Evolutionary conservation across 2,797 vertebrate genomes (phyloP).

Genomic region (Decapterus maruadsi): DNA sequence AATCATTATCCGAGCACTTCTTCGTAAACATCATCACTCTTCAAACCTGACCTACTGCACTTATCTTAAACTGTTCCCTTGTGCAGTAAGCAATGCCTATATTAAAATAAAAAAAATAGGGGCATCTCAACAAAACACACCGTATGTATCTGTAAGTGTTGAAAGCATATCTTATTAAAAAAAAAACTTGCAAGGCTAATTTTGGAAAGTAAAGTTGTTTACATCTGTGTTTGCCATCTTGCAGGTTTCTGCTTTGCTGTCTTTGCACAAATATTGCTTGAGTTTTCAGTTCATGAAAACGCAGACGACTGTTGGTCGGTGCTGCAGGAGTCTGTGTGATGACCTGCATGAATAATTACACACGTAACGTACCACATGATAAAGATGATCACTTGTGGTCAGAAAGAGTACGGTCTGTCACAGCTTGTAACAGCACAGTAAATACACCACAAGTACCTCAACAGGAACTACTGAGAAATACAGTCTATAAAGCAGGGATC

Average conservation of each 20-base stretch:
- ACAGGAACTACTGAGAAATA: not conserved
- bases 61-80: not conserved
- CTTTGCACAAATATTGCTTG: not conserved
- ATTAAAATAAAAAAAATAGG: not conserved
- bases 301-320: not conserved
- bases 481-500: not conserved
- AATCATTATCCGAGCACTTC: not conserved
- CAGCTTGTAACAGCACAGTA: constrained; percentile 1
- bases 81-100: not conserved
- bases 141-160: too few relatives aligned
- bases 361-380: not conserved
- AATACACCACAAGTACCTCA: not conserved
- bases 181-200: not conserved
- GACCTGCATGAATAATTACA: not conserved
- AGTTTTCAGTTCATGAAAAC: too few relatives aligned
- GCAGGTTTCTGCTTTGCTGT: not conserved
- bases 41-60: not conserved
- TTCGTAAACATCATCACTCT: not conserved
- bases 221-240: not conserved
- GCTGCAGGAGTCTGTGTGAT: not conserved
- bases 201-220: constrained; percentile 1
- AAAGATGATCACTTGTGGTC: not conserved
- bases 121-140: too few relatives aligned
- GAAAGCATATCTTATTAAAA: not conserved
- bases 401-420: not conserved